Evolutionary conservation across 2,113 vertebrate genomes (phyloP).

Genomic region (Phylloscopus trochiloides): DNA sequence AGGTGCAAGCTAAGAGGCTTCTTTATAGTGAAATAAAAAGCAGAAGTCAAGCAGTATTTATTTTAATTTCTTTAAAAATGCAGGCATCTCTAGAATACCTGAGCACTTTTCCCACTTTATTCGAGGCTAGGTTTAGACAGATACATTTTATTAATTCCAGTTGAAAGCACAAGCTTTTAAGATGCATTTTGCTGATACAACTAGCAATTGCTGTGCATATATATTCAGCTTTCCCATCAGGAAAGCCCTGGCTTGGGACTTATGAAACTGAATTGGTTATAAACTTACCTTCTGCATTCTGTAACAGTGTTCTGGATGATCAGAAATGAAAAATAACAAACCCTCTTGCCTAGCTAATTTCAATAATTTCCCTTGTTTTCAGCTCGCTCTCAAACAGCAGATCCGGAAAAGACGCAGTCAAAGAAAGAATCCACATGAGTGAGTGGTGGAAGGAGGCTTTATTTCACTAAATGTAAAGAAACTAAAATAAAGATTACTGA

Average conservation of each 20-base stretch:
- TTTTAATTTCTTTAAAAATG: not conserved
- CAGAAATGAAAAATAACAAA: not conserved
- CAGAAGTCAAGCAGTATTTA: not conserved
- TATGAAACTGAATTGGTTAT: not conserved
- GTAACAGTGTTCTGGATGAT: not conserved
- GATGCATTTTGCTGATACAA: not conserved
- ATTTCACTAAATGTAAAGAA: slow-evolving; percentile 55
- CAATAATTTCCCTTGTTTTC: not conserved
- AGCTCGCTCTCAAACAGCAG: slow-evolving; percentile 20
- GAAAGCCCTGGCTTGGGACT: not conserved
- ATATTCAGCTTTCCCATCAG: not conserved
- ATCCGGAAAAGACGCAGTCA: not conserved
- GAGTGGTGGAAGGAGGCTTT: slow-evolving; percentile 45
- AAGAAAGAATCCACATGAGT: not conserved
- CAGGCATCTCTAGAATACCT: not conserved
- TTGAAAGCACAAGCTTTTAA: not conserved
- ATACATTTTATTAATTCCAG: not conserved
- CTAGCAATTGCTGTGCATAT: not conserved
- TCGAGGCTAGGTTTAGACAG: not conserved
- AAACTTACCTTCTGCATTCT: not conserved
- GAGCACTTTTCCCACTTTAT: not conserved
- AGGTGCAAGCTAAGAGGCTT: not conserved
- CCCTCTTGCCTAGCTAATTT: not conserved
- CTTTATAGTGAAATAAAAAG: not conserved
- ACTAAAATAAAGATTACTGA: slow-evolving; percentile 59